Evolutionary conservation across 1,140 invertebrate species (phyloP).

Genomic region (Gryllus bimaculatus): DNA sequence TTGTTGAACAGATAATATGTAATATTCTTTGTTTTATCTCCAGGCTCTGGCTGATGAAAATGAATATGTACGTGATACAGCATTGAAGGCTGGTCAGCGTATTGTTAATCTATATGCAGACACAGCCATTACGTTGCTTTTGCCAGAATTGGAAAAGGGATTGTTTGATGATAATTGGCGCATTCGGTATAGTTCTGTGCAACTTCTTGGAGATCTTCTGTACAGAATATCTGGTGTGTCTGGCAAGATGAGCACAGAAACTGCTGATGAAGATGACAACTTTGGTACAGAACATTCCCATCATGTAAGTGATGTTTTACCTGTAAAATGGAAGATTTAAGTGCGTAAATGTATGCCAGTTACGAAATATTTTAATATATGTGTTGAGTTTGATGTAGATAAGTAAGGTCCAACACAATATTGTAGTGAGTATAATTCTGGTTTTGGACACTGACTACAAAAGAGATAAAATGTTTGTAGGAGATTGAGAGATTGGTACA

Average conservation of each 20-base stretch:
- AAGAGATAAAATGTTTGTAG: no score
- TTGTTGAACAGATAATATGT: constrained; percentile 5
- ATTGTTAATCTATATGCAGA: constrained; percentile 96
- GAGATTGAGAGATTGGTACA: no score
- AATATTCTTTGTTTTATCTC: constrained; percentile 24
- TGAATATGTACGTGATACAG: constrained; percentile 96
- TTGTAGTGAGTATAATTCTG: no score
- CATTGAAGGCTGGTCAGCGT: constrained; percentile 89
- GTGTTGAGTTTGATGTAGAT: no score
- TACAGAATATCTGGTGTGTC: constrained; percentile 96
- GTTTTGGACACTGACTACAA: no score
- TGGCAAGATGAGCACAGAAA: constrained; percentile 98
- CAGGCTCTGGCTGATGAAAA: constrained; percentile 95
- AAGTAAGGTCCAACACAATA: no score
- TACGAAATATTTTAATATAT: no score
- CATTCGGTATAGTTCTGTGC: constrained; percentile 92
- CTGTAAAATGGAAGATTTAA: no score
- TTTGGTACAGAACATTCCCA: constrained; percentile 97
- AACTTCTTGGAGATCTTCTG: constrained; percentile 89
- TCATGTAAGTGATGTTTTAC: constrained; percentile 30
- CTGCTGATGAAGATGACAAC: constrained; percentile 95
- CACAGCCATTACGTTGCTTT: constrained; percentile 82
- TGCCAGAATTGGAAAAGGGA: constrained; percentile 90
- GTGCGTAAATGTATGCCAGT: no score
- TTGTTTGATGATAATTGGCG: constrained; percentile 98